Conservation (phyloP, 2,113 vertebrate genomes). For the Microcebus ravelobensis region DNA sequence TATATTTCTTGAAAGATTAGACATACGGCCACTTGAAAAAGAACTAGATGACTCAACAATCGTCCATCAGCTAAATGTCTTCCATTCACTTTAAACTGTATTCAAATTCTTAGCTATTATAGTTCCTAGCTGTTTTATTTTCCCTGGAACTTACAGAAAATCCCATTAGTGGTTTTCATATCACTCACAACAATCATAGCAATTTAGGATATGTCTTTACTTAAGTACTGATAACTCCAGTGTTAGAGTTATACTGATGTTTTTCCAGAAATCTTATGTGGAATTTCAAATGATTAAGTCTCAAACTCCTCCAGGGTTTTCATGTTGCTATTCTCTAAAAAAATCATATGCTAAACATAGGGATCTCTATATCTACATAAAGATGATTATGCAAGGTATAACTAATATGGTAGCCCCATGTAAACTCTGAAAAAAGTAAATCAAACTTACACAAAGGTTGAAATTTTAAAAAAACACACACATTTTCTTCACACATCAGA, state of each 20-base stretch:
- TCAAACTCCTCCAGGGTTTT: background rate
- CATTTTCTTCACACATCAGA: background rate
- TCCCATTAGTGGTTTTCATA: background rate
- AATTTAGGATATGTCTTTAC: background rate
- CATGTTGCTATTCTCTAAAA: background rate
- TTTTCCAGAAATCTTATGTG: background rate
- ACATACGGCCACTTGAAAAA: background rate
- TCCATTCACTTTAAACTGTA: background rate
- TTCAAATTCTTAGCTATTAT: background rate
- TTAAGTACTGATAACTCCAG: background rate
- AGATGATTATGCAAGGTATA: background rate
- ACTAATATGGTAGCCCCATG: background rate
- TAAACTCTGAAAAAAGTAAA: background rate
- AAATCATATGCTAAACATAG: background rate
- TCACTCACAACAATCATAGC: background rate
- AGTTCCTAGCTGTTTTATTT: background rate
- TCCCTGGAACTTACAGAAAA: background rate
- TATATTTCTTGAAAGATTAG: constrained; percentile 28
- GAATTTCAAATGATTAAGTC: background rate
- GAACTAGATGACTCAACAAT: background rate
- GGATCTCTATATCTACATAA: background rate
- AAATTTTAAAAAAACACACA: background rate
- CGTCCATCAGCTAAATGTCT: background rate
- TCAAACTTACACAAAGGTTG: background rate
- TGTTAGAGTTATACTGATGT: background rate